These are phyloP conservation scores for Ptychochromis oligacanthus DNA, from an alignment of 2,113 vertebrate genomes.

Conservation along the genomic window DNA sequence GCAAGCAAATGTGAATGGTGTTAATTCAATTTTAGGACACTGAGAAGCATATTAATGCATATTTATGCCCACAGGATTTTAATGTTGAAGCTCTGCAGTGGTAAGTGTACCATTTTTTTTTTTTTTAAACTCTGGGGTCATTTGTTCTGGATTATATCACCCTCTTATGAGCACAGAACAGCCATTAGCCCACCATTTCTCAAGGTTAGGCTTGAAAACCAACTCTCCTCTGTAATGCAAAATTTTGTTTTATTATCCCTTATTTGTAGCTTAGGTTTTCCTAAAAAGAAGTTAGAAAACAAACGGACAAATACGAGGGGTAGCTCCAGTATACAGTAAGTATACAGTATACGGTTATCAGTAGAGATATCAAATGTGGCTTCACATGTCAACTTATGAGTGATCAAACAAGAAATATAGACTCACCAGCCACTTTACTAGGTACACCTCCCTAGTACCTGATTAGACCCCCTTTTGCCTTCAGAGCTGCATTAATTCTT, in stretches of 20 bases:
- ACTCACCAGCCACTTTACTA: too few relatives aligned
- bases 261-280: not conserved
- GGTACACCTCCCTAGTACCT: too few relatives aligned
- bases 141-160: not conserved
- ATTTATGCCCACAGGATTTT: not conserved
- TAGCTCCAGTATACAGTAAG: not conserved
- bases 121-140: not conserved
- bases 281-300: not conserved
- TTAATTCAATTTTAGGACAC: not conserved
- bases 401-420: not conserved
- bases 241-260: not conserved
- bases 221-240: not conserved
- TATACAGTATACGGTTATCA: not conserved
- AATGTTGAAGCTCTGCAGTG: not conserved
- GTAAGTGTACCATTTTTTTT: not conserved
- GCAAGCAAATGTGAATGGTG: conserved; percentile 7
- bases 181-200: not conserved
- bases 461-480: too few relatives aligned
- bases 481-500: too few relatives aligned
- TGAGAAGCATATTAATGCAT: not conserved
- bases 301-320: not conserved
- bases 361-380: not conserved
- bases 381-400: not conserved
- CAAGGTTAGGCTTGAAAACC: not conserved
- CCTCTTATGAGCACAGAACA: not conserved